Evolutionary conservation across 2,888 invertebrate species (phyloP), one percentile per base, ranked within the genome.

Genomic region (Phaedon cochleariae): DNA sequence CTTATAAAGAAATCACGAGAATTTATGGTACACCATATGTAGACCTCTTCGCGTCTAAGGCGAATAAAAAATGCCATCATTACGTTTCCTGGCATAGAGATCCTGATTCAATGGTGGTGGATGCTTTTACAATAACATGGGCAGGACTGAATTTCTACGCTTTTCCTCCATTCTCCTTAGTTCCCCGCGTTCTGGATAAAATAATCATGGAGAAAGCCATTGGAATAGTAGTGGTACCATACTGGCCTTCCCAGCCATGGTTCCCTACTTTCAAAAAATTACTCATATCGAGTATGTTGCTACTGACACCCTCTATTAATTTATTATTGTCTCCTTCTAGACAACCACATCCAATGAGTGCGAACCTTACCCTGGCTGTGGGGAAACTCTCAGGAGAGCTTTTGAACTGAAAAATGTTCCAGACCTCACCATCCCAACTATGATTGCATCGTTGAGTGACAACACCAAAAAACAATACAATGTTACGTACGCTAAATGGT

Each of bases 391-490:
- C 6, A 5, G 31, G 31, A 4, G 9, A 10, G 31, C 31, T 34
- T 51, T 26, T 21, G 17, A 12, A 20, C 26, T 51, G 20, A 51
- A 51, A 51, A 51, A 51, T n/a, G 6, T 15, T 21, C 51, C 21
- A 22, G 12, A 51, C 21, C 12, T 22, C 21, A 51, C 22, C 15
- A 45, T 57, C 7, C 21, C 41, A n/a, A 45, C 17, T 2, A 45
- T 59, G 12, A 18, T 51, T 3, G 34, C 34, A 15, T 59, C 59
- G 17, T 17, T 59, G 0, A 49, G 59, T 20, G 18, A n/a, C 6
- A 34, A 48, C 29, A 29, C 49, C 1, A 4, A 46, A 48, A 59
- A 48, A 29, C 46, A 59, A 59, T 59, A 46, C 20, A 48, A 26
- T 29, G 7, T 3, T 2, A 46, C 48, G 7, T 49, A 17, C 20